Base-by-base conservation (phyloP, 2,888 invertebrate genomes). In the Aromia moschata region DNA sequence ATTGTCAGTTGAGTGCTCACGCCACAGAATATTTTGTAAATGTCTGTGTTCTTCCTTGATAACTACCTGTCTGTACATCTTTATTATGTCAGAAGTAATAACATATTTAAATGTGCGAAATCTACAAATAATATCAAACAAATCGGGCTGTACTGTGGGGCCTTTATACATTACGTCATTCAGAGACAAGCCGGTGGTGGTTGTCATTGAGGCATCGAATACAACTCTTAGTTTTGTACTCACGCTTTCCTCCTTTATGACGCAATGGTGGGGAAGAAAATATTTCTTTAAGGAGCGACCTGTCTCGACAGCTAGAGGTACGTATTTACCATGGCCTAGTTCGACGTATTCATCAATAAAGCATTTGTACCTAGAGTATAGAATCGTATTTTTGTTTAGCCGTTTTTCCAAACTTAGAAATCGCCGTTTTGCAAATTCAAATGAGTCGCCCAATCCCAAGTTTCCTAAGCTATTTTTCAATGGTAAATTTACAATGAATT, bases 131-230 rank as follows among this genome's bases (percentile, higher is more conserved):
- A n/a, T 56, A 14, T 55, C 55, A 31, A 58, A 61, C 11, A 61
- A 17, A n/a, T 61, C 58, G 11, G 43, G 18, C 17, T 61, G 58
- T 9, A 59, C 45, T 5, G 17, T 20, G n/a, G 49, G 37, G 1
- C 56, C 63, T 16, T 58, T 58, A 10, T 46, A 33, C 38, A 38
- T 25, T 3, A 49, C 11, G 37, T 49, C 43, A 47, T 56, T 56
- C 9, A 47, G 16, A 1, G 56, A 56, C 5, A 31, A 20, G 9
- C 46, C 56, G 9, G 46, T 36, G n/a, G 16, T n/a, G 10, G 45
- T 18, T 47, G 36, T 37, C 47, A 47, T 47, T 2, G 45, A 36
- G 3, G n/a, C n/a, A n/a, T n/a, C n/a, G n/a, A n/a, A n/a, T n/a
- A n/a, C n/a, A n/a, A n/a, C n/a, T n/a, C n/a, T 25, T 25, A 25